These are phyloP conservation scores for Capitella teleta DNA, from an alignment of 1,140 invertebrate genomes.

Conservation along the genomic window DNA sequence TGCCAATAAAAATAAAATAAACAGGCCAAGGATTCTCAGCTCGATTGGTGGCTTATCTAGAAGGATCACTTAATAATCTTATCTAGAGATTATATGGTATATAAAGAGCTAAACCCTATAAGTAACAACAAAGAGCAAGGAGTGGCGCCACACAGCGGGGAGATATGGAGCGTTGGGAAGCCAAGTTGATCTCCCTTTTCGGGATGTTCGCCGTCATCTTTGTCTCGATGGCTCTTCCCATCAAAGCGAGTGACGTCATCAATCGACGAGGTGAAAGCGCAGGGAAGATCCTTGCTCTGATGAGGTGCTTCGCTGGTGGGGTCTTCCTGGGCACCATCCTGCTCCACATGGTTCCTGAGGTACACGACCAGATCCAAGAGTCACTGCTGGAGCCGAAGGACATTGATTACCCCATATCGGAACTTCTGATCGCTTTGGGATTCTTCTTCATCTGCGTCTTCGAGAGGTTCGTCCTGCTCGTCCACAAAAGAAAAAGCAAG, in stretches of 20 bases:
- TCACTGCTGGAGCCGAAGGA: slow-evolving; percentile 7
- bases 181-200: slow-evolving; percentile 4
- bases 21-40: no score
- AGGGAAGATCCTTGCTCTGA: slow-evolving; percentile 4
- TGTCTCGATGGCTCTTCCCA: slow-evolving; percentile 3
- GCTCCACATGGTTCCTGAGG: slow-evolving; percentile 49
- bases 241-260: background rate
- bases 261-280: background rate
- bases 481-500: background rate
- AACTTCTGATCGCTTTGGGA: slow-evolving; percentile 11
- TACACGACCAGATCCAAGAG: slow-evolving; percentile 25
- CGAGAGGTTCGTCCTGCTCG: slow-evolving; percentile 1
- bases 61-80: no score
- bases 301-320: slow-evolving; percentile 48
- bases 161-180: slow-evolving; percentile 10
- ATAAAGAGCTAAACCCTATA: no score
- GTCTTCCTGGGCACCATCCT: slow-evolving; percentile 50
- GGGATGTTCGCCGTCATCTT: background rate
- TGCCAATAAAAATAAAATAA: no score
- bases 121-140: no score
- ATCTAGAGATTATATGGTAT: no score
- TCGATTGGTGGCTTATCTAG: no score
- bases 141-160: no score
- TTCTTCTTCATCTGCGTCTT: slow-evolving; percentile 11
- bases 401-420: slow-evolving; percentile 10